Conservation (phyloP, 2,113 vertebrate species). For the Lagopus leucura region DNA sequence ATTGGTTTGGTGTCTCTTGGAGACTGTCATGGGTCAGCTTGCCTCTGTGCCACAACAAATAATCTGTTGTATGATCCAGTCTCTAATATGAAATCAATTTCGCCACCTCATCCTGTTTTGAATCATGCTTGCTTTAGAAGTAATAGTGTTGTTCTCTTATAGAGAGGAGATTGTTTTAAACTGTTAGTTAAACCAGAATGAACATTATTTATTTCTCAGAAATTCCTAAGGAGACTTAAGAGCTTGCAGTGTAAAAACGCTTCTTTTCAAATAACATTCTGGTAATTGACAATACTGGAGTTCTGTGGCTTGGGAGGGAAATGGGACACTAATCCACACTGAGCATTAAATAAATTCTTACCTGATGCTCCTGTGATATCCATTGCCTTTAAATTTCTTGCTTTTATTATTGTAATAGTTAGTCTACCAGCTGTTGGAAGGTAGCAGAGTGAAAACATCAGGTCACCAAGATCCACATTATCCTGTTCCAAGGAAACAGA, state of each 20-base stretch:
- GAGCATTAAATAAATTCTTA: slow-evolving; percentile 61
- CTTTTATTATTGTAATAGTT: slow-evolving; percentile 98
- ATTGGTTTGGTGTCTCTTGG: neutral
- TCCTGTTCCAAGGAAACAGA: slow-evolving; percentile 82
- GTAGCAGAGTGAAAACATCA: slow-evolving; percentile 99
- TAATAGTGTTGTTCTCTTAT: neutral
- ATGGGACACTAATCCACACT: neutral
- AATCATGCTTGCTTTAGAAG: neutral
- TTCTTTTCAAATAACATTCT: neutral
- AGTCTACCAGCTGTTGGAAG: slow-evolving; percentile 95
- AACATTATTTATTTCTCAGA: neutral
- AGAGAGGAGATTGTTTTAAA: neutral
- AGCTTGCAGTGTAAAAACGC: neutral
- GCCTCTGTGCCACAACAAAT: neutral
- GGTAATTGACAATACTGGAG: neutral
- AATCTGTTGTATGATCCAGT: neutral
- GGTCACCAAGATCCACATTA: slow-evolving; percentile 95
- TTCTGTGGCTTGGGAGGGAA: neutral
- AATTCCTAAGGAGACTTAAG: neutral
- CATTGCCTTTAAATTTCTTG: slow-evolving; percentile 98
- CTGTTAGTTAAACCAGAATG: neutral
- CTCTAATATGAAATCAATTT: neutral
- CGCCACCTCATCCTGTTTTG: neutral
- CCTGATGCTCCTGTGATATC: slow-evolving; percentile 99
- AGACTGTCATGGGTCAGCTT: neutral